phyloP scores from a whole-genome alignment of 2,797 vertebrate genomes.

The Scolopax bukidnonensis region DNA sequence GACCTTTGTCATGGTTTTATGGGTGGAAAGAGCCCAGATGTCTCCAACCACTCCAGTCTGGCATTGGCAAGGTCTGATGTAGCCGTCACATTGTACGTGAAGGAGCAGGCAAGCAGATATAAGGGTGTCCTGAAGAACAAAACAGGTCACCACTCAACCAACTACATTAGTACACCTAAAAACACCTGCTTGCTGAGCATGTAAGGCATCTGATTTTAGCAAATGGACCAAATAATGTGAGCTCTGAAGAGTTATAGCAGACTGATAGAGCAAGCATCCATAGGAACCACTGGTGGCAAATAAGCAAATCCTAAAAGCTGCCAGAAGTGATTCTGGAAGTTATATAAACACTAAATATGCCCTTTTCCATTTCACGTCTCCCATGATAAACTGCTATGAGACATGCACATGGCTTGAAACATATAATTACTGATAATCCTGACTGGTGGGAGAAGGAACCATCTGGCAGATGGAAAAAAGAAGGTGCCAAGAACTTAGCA shows the following conservation, averaged over 20 bases:
- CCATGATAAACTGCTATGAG: constrained; percentile 40
- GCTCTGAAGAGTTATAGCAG: not conserved
- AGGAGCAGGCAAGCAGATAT: not conserved
- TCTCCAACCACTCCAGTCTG: fast-evolving
- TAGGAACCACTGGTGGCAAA: not conserved
- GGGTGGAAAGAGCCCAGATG: not conserved
- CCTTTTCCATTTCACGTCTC: constrained; percentile 32
- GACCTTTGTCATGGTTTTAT: not conserved
- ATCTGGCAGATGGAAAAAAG: constrained; percentile 54
- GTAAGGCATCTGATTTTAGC: not conserved
- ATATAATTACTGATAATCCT: constrained; percentile 54
- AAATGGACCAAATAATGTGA: not conserved
- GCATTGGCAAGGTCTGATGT: not conserved
- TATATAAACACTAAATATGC: constrained; percentile 24
- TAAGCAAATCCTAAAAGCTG: not conserved
- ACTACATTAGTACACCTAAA: not conserved
- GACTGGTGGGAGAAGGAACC: constrained; percentile 52
- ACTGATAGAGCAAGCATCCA: not conserved
- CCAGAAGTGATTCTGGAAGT: not conserved
- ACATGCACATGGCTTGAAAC: constrained; percentile 3
- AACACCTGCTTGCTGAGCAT: not conserved
- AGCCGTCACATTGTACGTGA: fast-evolving
- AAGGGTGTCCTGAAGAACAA: not conserved
- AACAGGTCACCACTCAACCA: fast-evolving
- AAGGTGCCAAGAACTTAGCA: constrained; percentile 39